phyloP scores from a whole-genome alignment of 2,797 vertebrate genomes.

The Siniperca undulata region DNA sequence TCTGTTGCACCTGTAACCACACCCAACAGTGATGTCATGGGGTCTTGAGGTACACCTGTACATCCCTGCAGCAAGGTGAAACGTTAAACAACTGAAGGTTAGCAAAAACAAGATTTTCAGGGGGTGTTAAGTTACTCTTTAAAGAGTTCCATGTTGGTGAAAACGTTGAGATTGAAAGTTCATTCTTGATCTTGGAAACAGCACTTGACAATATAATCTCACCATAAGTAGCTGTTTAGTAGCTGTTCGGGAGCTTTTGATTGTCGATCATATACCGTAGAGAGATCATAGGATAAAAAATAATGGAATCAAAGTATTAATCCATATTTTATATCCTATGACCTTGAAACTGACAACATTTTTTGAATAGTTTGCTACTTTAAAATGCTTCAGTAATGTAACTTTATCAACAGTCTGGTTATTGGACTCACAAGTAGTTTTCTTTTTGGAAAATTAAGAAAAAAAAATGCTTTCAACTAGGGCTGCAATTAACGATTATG shows the following conservation, averaged over 20 bases:
- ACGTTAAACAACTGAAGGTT: background rate
- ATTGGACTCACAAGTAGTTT: no score
- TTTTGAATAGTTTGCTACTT: background rate
- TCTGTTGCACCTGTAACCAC: background rate
- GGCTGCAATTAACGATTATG: background rate
- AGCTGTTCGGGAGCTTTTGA: background rate
- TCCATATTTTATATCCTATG: background rate
- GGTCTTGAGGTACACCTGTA: background rate
- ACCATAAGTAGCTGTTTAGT: no score
- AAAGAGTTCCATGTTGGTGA: background rate
- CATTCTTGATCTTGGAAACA: background rate
- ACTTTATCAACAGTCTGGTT: background rate
- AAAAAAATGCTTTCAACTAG: background rate
- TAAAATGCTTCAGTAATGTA: background rate
- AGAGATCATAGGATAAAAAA: background rate
- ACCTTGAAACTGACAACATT: background rate
- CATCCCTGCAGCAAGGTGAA: background rate
- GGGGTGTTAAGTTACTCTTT: background rate
- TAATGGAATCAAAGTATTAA: background rate
- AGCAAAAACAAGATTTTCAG: background rate
- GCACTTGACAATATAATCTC: background rate
- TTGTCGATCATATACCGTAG: background rate
- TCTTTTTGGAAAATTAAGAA: no score
- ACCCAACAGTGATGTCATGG: background rate
- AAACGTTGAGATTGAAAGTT: background rate